Conservation (phyloP, 1,140 invertebrate genomes). For the Chelonus insularis region DNA sequence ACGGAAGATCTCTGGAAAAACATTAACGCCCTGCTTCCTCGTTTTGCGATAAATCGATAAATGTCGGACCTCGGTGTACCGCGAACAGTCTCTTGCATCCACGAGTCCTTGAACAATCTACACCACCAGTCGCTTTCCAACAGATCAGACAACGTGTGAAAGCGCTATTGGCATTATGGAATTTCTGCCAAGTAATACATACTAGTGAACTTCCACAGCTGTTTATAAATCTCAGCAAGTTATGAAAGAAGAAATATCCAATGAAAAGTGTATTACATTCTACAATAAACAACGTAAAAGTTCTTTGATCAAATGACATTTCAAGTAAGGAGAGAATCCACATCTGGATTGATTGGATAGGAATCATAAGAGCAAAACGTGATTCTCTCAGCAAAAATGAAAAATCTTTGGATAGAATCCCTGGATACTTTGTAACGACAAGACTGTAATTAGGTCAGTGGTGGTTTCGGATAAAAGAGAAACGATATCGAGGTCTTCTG, state of each 20-base stretch:
- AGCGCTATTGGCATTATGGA: background rate
- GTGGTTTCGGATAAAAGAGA: constrained; percentile 7
- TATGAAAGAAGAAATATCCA: too few species aligned
- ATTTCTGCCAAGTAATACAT: too few species aligned
- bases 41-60: constrained; percentile 37
- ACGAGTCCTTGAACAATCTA: background rate
- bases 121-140: background rate
- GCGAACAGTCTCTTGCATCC: constrained; percentile 29
- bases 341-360: too few species aligned
- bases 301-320: too few species aligned
- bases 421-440: background rate
- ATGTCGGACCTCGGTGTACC: constrained; percentile 29
- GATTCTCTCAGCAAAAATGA: too few species aligned
- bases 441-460: constrained; percentile 8
- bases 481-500: background rate
- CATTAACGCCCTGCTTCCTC: constrained; percentile 34
- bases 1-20: background rate
- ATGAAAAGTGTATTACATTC: too few species aligned
- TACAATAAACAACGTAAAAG: too few species aligned
- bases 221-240: too few species aligned
- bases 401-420: too few species aligned
- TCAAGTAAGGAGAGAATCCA: too few species aligned
- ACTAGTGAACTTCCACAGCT: too few species aligned
- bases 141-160: background rate
- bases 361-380: too few species aligned